Base-by-base conservation (phyloP, 1,140 invertebrate genomes). In the Hyles euphorbiae region DNA sequence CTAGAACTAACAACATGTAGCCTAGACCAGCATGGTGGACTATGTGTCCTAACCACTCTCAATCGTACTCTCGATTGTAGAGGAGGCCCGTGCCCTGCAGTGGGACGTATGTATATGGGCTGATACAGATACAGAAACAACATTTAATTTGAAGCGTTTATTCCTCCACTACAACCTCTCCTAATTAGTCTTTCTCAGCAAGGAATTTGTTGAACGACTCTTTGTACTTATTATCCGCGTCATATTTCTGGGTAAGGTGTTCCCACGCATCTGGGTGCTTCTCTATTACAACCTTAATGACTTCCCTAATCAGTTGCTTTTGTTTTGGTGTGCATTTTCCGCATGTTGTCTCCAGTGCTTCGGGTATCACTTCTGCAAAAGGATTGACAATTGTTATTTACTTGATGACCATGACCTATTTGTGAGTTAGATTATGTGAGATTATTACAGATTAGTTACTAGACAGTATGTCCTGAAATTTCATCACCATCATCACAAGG, bases 301-400 rank as follows among this genome's bases (percentile, higher is more conserved):
- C 89, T 70, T 91, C 91, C 63, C 91, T 90, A 5, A 94, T 93
- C 6, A 92, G 90, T 34, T 88, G 78, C 58, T 88, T 90, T 65
- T 93, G 92, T 71, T 91, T 91, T 47, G 90, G 88, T 0, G 89
- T 89, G 70, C 92, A 93, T 70, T 90, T 88, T 3, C 72, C 78
- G 70, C 92, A 93, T 4, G 90, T 89, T n/a, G 90, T 92, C 61
- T 89, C 74, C 12, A 93, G 65, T 3, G 91, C 91, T 75, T 93
- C 92, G 0, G 92, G 92, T 64, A 93, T 84, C 51, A 90, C 82
- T 66, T 85, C 93, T 94, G 78, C n/a, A 72, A 90, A 63, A 36
- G 34, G 7, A 34, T 34, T 48, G 0, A 11, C 7, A 48, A 7
- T 44, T 54, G 44, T 40, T 40, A 40, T 40, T 40, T 22, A 22